These are phyloP conservation scores for Troides oblongomaculatus DNA, from an alignment of 2,888 invertebrate genomes.

Conservation along the genomic window DNA sequence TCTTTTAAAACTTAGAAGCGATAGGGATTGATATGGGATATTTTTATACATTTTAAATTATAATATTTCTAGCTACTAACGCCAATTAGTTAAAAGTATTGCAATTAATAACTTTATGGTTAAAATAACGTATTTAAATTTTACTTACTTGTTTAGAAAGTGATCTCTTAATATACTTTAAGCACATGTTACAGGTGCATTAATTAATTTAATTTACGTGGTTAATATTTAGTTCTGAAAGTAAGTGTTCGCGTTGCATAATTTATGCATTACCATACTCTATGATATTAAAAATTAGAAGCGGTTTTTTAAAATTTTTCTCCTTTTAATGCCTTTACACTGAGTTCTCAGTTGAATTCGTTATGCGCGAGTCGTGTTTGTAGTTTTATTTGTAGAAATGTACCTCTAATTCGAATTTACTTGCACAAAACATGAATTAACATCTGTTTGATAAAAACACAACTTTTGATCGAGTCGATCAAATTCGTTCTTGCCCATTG, in stretches of 20 bases:
- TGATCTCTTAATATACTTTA: no score
- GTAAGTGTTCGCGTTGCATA: not conserved
- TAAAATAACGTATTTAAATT: no score
- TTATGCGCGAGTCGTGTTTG: not conserved
- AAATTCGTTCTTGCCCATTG: slow-evolving; percentile 19
- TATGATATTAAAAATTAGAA: slow-evolving; percentile 10
- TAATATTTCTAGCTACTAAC: no score
- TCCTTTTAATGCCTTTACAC: slow-evolving; percentile 1
- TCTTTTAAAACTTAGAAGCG: no score
- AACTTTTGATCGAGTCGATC: slow-evolving; percentile 7
- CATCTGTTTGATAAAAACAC: slow-evolving; percentile 25
- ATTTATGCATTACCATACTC: slow-evolving; percentile 10
- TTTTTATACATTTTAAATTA: no score
- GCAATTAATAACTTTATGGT: no score
- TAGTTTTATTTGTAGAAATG: not conserved
- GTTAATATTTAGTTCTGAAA: not conserved
- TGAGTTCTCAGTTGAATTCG: not conserved
- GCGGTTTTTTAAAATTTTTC: slow-evolving; percentile 9
- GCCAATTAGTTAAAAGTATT: no score
- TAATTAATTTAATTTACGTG: no score
- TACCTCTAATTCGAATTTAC: not conserved
- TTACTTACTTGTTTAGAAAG: no score
- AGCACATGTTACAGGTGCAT: no score
- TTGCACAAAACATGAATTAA: not conserved
- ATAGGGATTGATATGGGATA: no score